These are phyloP conservation scores for Sciurus vulgaris DNA, from an alignment of 2,797 vertebrate species.

Conservation along the genomic window DNA sequence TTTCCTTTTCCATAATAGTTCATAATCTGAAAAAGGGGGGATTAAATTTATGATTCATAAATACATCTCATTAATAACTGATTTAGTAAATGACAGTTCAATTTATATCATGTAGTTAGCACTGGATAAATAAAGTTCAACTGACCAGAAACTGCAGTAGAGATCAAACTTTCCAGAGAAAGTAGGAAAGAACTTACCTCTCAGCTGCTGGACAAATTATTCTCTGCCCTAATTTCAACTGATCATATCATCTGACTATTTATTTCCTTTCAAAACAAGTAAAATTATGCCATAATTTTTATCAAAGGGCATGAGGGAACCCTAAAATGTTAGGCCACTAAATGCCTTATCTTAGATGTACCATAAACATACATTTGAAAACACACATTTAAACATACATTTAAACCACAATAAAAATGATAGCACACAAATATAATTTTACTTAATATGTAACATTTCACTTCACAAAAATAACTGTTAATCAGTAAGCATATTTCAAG, in stretches of 20 bases:
- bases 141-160: not conserved
- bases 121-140: constrained; percentile 45
- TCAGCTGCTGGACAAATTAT: constrained; percentile 22
- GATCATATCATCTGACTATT: not conserved
- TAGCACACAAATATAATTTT: not conserved
- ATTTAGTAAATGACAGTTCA: constrained; percentile 60
- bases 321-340: not conserved
- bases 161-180: constrained; percentile 47
- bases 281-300: constrained; percentile 50
- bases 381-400: constrained; percentile 13
- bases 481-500: constrained; percentile 6
- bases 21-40: constrained; percentile 90
- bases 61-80: constrained; percentile 26
- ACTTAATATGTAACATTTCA: constrained; percentile 38
- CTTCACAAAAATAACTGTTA: constrained; percentile 42
- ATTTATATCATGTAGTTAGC: constrained; percentile 29
- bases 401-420: constrained; percentile 46
- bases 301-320: constrained; percentile 33
- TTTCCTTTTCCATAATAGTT: constrained; percentile 95
- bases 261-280: constrained; percentile 68
- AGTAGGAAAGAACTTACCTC: constrained; percentile 49
- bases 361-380: not conserved
- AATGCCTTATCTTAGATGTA: constrained; percentile 25
- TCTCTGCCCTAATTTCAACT: constrained; percentile 61
- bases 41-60: constrained; percentile 64